phyloP scores from a whole-genome alignment of 2,888 invertebrate species.

The Arenicola marina region DNA sequence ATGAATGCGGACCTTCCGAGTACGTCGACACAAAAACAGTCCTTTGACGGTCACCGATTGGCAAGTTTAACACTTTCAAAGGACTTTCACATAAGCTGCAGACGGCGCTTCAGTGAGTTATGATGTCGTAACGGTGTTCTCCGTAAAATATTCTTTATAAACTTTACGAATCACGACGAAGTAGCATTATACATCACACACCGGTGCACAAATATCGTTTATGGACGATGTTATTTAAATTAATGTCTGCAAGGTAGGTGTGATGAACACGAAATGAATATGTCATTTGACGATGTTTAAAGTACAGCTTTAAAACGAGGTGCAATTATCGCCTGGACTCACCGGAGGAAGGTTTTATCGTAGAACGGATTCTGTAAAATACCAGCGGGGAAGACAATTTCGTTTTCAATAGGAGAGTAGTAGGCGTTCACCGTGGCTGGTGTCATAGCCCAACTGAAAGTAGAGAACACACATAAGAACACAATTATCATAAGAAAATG shows the following conservation, averaged over 20 bases:
- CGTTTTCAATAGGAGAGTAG: slow-evolving; percentile 44
- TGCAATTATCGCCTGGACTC: neutral
- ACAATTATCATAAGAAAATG: neutral
- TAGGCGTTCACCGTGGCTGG: slow-evolving; percentile 53
- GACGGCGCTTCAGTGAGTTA: too few species aligned
- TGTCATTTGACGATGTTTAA: neutral
- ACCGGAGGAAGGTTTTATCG: slow-evolving; percentile 28
- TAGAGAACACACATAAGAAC: neutral
- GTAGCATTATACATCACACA: too few species aligned
- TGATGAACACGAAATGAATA: neutral
- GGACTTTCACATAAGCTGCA: too few species aligned
- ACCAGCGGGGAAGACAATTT: slow-evolving; percentile 53
- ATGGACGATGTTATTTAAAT: neutral
- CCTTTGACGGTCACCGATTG: too few species aligned
- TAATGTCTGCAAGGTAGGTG: neutral
- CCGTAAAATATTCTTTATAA: too few species aligned
- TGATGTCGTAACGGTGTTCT: too few species aligned
- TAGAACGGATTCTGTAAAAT: slow-evolving; percentile 52
- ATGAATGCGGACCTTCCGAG: too few species aligned
- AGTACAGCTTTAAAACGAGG: neutral
- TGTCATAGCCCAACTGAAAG: slow-evolving; percentile 49
- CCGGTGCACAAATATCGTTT: neutral
- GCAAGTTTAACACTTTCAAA: too few species aligned
- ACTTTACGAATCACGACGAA: too few species aligned
- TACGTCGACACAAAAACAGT: too few species aligned